Conservation (phyloP, 30 jellyfish, hydroid and myxozoan genomes). For the Cassiopea xamachana region DNA sequence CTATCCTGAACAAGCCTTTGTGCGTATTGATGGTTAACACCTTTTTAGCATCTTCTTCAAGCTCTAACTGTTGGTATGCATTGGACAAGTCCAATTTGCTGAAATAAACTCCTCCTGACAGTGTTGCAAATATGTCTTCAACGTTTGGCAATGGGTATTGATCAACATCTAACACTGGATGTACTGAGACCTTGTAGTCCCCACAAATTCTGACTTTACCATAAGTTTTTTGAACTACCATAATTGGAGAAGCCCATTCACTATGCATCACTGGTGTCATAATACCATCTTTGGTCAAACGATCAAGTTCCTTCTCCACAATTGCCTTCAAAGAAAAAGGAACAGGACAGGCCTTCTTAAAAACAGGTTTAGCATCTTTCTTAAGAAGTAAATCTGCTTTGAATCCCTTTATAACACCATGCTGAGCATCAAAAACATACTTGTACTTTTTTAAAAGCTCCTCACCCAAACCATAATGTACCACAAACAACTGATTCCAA, state of each 20-base stretch:
- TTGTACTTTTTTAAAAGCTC: slow-evolving; percentile 21
- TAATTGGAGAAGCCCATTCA: slow-evolving; percentile 67
- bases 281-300: slow-evolving; percentile 31
- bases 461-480: slow-evolving; percentile 13
- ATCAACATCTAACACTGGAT: slow-evolving; percentile 46
- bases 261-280: slow-evolving; percentile 23
- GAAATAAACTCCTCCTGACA: slow-evolving; percentile 21
- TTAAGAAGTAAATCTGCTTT: slow-evolving; percentile 27
- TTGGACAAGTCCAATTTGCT: slow-evolving; percentile 62
- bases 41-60: slow-evolving; percentile 41
- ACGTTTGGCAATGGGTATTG: background rate
- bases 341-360: slow-evolving; percentile 68
- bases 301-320: slow-evolving; percentile 43
- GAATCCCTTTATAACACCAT: slow-evolving; percentile 35
- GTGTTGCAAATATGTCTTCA: background rate
- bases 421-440: background rate
- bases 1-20: slow-evolving; percentile 52
- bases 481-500: slow-evolving; percentile 51
- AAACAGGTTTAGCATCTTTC: slow-evolving; percentile 49
- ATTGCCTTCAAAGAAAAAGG: slow-evolving; percentile 30
- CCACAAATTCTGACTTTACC: slow-evolving; percentile 58
- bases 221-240: slow-evolving; percentile 36
- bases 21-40: slow-evolving; percentile 68
- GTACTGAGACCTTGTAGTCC: slow-evolving; percentile 52
- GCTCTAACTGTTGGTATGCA: slow-evolving; percentile 72